Evolutionary conservation across 1,140 invertebrate genomes (phyloP).

Genomic region (Drosophila novamexicana): DNA sequence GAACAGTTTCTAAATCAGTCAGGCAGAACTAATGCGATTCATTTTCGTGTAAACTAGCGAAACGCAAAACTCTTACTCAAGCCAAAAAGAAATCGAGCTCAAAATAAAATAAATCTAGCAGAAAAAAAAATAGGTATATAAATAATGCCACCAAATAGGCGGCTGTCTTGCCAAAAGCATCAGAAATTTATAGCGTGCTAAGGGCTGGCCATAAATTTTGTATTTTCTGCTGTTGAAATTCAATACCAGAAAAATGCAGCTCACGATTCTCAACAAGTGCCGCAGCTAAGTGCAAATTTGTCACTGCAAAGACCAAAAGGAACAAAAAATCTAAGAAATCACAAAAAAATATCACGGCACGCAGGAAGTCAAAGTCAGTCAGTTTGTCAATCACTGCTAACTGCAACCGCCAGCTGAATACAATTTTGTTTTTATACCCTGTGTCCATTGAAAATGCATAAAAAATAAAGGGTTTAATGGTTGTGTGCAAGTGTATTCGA

Average conservation of each 20-base stretch:
- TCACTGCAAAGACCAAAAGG: slow-evolving; percentile 39
- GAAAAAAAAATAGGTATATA: slow-evolving; percentile 13
- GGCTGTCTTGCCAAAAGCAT: slow-evolving; percentile 16
- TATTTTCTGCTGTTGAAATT: slow-evolving; percentile 51
- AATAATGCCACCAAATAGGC: slow-evolving; percentile 25
- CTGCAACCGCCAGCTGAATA: slow-evolving; percentile 2
- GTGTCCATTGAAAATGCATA: neutral
- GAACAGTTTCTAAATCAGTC: slow-evolving; percentile 48
- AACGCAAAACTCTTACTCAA: slow-evolving; percentile 43
- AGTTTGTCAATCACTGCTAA: slow-evolving; percentile 49
- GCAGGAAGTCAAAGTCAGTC: slow-evolving; percentile 53
- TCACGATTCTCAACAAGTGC: slow-evolving; percentile 77
- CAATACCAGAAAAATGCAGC: slow-evolving; percentile 72
- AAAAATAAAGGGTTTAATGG: too few species aligned
- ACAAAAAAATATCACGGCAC: slow-evolving; percentile 1
- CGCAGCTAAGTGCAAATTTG: slow-evolving; percentile 69
- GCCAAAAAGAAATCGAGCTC: neutral
- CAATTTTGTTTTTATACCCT: neutral
- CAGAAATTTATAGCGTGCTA: slow-evolving; percentile 37
- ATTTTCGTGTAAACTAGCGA: slow-evolving; percentile 71
- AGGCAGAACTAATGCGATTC: slow-evolving; percentile 69
- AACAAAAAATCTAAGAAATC: slow-evolving; percentile 4
- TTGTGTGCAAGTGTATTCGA: too few species aligned
- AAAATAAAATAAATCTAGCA: slow-evolving; percentile 2
- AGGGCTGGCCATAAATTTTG: slow-evolving; percentile 57